Evolutionary conservation across 2,888 invertebrate species (phyloP).

Genomic region (Eurytoma adleriae): DNA sequence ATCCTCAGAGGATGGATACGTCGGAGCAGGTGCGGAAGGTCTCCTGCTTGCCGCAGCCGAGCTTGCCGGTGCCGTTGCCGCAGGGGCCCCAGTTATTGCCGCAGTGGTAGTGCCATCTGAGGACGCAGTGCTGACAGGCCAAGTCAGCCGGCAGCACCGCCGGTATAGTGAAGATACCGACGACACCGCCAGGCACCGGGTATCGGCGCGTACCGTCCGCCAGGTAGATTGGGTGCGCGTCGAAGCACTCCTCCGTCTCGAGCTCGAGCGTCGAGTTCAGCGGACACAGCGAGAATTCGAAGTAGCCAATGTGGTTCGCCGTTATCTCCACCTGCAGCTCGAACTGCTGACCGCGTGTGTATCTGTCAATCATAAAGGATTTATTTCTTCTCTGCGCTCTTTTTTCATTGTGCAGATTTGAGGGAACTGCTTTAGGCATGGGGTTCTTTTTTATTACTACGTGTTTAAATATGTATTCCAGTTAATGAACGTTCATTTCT

Average conservation of each 20-base stretch:
- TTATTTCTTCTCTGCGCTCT: background rate
- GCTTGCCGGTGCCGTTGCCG: slow-evolving; percentile 68
- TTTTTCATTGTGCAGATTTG: too few species aligned
- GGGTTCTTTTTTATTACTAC: too few species aligned
- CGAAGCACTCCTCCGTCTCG: slow-evolving; percentile 79
- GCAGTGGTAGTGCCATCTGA: slow-evolving; percentile 78
- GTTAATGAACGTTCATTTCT: too few species aligned
- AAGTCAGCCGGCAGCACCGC: slow-evolving; percentile 75
- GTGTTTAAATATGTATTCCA: too few species aligned
- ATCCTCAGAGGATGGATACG: slow-evolving; percentile 67
- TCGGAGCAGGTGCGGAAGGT: slow-evolving; percentile 78
- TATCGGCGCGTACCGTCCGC: slow-evolving; percentile 69
- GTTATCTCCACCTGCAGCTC: slow-evolving; percentile 73
- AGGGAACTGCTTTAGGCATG: too few species aligned
- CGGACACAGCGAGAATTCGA: slow-evolving; percentile 77
- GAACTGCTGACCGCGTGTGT: slow-evolving; percentile 67
- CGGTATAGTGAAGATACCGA: slow-evolving; percentile 62
- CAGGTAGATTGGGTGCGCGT: slow-evolving; percentile 71
- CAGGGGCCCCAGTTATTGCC: slow-evolving; percentile 79
- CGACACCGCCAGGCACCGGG: slow-evolving; percentile 58
- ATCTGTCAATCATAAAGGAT: slow-evolving; percentile 62
- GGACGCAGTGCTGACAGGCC: slow-evolving; percentile 78
- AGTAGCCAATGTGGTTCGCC: slow-evolving; percentile 77
- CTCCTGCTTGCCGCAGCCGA: slow-evolving; percentile 78
- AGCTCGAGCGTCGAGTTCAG: slow-evolving; percentile 70